Conservation (phyloP, 2,888 invertebrate genomes). For the Zhengitettix transpicula region DNA sequence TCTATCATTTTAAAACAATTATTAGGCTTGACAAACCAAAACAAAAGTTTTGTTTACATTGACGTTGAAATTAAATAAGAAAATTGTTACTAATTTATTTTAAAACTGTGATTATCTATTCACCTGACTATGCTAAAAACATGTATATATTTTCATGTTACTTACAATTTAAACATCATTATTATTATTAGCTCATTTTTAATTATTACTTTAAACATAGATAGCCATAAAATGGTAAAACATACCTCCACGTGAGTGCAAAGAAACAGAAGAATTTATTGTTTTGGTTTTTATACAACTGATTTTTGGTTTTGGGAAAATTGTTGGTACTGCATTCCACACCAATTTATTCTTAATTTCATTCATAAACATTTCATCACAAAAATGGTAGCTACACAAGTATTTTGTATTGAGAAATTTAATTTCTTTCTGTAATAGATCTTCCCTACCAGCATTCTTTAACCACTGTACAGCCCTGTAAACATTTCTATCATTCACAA, state of each 20-base stretch:
- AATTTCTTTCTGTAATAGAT: not conserved
- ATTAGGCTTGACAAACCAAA: no score
- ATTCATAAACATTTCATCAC: conserved; percentile 9
- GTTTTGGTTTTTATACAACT: not conserved
- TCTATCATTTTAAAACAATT: no score
- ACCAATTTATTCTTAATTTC: conserved; percentile 4
- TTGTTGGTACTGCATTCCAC: conserved; percentile 9
- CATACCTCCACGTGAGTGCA: not conserved
- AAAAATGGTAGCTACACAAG: conserved; percentile 9
- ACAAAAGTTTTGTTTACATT: no score
- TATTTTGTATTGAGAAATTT: conserved; percentile 2
- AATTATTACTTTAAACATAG: not conserved
- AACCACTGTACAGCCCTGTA: conserved; percentile 6
- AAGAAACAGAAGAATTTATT: not conserved
- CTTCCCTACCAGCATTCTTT: conserved; percentile 9
- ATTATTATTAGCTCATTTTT: not conserved
- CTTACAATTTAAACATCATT: not conserved
- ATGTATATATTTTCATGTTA: not conserved
- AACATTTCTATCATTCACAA: not conserved
- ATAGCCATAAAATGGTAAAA: not conserved
- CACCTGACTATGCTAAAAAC: no score
- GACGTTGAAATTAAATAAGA: no score
- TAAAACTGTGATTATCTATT: no score
- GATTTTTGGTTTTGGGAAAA: not conserved
- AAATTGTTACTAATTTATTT: no score